These are phyloP conservation scores for Diadophis punctatus DNA, from an alignment of 2,113 vertebrate species.

Conservation along the genomic window DNA sequence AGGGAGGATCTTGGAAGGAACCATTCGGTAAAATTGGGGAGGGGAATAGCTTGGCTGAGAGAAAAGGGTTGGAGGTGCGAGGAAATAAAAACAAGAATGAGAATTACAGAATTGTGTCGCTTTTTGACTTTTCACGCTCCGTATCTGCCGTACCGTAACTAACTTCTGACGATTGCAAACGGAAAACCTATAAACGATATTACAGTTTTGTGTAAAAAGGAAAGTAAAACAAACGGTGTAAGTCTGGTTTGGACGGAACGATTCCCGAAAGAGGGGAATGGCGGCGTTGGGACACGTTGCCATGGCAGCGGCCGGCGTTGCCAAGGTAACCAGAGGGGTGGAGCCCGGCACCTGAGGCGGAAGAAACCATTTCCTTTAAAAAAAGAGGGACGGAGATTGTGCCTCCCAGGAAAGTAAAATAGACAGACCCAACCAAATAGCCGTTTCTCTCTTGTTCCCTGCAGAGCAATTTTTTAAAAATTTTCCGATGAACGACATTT, in stretches of 20 bases:
- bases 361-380: neutral
- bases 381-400: fast-evolving
- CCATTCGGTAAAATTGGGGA: neutral
- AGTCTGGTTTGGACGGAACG: neutral
- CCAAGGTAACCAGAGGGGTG: neutral
- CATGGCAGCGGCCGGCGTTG: neutral
- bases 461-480: too few species aligned
- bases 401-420: fast-evolving
- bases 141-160: neutral
- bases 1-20: neutral
- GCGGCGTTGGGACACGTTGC: neutral
- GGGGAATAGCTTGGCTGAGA: too few species aligned
- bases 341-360: neutral
- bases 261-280: neutral
- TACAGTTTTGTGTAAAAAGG: neutral
- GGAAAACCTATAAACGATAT: neutral
- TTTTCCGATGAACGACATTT: neutral
- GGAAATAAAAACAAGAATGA: neutral
- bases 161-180: neutral
- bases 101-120: neutral
- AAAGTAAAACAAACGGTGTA: neutral
- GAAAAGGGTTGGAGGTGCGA: neutral
- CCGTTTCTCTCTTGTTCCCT: neutral
- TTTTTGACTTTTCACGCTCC: neutral
- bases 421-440: neutral